Base-by-base conservation (phyloP, 2,888 invertebrate species). In the Lissocephala sabroskyi region DNA sequence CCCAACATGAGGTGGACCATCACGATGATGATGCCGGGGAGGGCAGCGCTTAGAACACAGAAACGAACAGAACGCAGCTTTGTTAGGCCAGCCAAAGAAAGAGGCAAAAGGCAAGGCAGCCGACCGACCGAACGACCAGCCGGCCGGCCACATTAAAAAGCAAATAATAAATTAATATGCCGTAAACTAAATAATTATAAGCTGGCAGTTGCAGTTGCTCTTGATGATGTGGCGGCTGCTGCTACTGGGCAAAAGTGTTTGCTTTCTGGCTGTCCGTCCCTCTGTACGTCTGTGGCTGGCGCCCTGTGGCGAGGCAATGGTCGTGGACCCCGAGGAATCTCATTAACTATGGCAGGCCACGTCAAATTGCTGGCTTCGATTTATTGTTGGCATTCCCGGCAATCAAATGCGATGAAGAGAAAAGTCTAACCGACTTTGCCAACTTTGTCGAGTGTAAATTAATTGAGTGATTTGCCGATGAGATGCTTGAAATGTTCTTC, bases 111-210 rank as follows among this genome's bases (percentile, higher is more conserved):
- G 1, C 26, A 39, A 35, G 35, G 17, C n/a, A 33, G 33, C 33
- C 13, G 11, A 13, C 33, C n/a, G 13, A 13, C n/a, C n/a, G n/a
- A n/a, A n/a, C n/a, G n/a, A n/a, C n/a, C n/a, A n/a, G n/a, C n/a
- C 55, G 77, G 70, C 55, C 63, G 74, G 75, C 62, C 59, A 65
- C 68, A 68, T 68, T 68, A 68, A 76, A 74, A 74, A 70, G 66
- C 64, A 73, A 73, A 75, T 65, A 75, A 73, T 73, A 75, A 73
- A 73, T 77, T 64, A 71, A 71, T 74, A 70, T 71, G 78, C 75
- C 62, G 59, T 74, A 71, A 26, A 78, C 67, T 75, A 66, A 71
- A 74, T 77, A 77, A 73, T 75, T 73, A 75, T 59, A 66, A 77
- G 66, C 48, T 73, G 65, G 64, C 56, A 58, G 59, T 66, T 60